Base-by-base conservation (phyloP, 1,140 invertebrate species). In the Aphelenchoides besseyi region DNA sequence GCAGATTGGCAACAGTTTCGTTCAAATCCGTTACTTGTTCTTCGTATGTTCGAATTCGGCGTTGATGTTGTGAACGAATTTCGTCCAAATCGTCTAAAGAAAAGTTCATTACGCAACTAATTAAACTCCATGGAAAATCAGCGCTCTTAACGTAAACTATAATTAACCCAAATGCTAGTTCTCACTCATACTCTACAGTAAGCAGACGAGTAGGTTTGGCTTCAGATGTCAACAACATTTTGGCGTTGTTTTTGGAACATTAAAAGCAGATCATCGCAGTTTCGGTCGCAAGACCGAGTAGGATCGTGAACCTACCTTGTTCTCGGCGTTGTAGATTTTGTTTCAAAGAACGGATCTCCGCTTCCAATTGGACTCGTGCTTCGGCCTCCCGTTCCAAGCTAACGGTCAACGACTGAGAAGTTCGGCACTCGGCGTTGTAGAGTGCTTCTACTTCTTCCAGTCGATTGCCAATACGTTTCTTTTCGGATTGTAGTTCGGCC, bases 71-170 rank as follows among this genome's bases (percentile, higher is more conserved):
- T 12, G 64, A 28, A 12, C 74, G 73, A n/a, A 78, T 29, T 35
- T 75, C 74, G 3, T 77, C 74, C 12, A 75, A 36, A 18, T 75
- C n/a, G n/a, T n/a, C n/a, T n/a, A n/a, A n/a, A n/a, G n/a, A n/a
- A n/a, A n/a, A n/a, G n/a, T n/a, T n/a, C n/a, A n/a, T n/a, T n/a
- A n/a, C n/a, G n/a, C n/a, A n/a, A n/a, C n/a, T n/a, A n/a, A n/a
- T n/a, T n/a, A n/a, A n/a, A n/a, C n/a, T n/a, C n/a, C n/a, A n/a
- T n/a, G n/a, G n/a, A n/a, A n/a, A n/a, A n/a, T n/a, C n/a, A 3
- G 1, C n/a, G 3, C 0, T 1, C 0, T 5, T n/a, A 1, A 59
- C n/a, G n/a, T 18, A 59, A n/a, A 59, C 12, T 26, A 12, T 28
- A 59, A n/a, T n/a, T n/a, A n/a, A n/a, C n/a, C n/a, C n/a, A n/a